Evolutionary conservation across 2,113 vertebrate genomes (phyloP).

Genomic region (Trachemys scripta): DNA sequence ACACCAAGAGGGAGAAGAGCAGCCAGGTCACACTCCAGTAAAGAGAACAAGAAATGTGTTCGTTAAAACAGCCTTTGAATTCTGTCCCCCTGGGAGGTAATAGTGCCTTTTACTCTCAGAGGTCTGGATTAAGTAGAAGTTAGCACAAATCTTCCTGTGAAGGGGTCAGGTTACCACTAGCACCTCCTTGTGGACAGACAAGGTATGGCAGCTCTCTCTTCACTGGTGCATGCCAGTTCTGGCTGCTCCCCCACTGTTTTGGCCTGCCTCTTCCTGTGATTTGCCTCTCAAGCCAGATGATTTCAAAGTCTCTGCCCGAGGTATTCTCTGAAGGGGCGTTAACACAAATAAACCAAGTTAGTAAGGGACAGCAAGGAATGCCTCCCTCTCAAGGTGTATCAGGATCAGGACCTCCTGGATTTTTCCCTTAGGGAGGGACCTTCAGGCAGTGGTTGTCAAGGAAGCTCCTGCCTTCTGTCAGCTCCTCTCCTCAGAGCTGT

Average conservation of each 20-base stretch:
- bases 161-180: neutral
- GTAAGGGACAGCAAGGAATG: neutral
- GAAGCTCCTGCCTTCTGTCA: neutral
- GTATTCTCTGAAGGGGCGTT: too few species aligned
- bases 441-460: neutral
- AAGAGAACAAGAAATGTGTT: neutral
- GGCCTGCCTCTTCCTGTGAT: neutral
- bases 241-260: neutral
- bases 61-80: conserved; percentile 4
- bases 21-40: neutral
- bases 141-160: neutral
- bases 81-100: neutral
- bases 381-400: neutral
- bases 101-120: neutral
- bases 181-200: neutral
- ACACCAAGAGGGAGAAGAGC: neutral
- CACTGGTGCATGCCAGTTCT: neutral
- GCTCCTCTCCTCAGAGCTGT: neutral
- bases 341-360: neutral
- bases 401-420: neutral
- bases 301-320: neutral
- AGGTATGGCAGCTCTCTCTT: neutral
- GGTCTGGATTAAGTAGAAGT: conserved; percentile 9
- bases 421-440: neutral
- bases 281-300: neutral